Evolutionary conservation across 1,140 invertebrate genomes (phyloP).

Genomic region (Steinernema khuongi): DNA sequence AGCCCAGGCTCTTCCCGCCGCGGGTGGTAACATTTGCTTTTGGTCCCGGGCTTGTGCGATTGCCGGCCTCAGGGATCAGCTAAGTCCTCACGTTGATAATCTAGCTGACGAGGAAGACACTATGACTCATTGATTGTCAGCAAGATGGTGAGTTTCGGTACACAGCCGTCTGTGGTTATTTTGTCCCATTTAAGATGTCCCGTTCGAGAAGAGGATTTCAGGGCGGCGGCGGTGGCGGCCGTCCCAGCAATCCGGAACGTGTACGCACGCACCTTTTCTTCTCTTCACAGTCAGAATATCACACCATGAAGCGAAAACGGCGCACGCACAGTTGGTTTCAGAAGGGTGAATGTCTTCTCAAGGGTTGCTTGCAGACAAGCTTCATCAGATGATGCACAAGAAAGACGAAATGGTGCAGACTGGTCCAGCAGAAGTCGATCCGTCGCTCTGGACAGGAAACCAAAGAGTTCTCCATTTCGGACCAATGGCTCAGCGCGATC

Average conservation of each 20-base stretch:
- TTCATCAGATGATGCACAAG: conserved; percentile 55
- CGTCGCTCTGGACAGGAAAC: conserved; percentile 53
- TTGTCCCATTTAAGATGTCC: conserved; percentile 42
- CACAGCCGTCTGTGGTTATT: not conserved
- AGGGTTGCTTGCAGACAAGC: conserved; percentile 48
- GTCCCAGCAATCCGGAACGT: conserved; percentile 39
- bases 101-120: not conserved
- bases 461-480: conserved; percentile 57
- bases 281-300: conserved; percentile 51
- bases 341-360: not conserved
- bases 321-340: conserved; percentile 52
- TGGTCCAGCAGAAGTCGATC: conserved; percentile 53
- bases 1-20: too few species aligned
- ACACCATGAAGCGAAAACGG: conserved; percentile 50
- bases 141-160: conserved; percentile 1
- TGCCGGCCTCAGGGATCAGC: too few species aligned
- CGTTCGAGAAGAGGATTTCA: conserved; percentile 48
- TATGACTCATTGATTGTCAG: not conserved
- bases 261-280: conserved; percentile 57
- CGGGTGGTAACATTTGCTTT: too few species aligned
- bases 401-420: conserved; percentile 59
- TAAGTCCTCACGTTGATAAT: too few species aligned
- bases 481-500: conserved; percentile 58
- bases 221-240: conserved; percentile 32
- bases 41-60: too few species aligned